A percentile compares a stretch with the other conserved stretches of the same genome.
These are phyloP conservation scores for Holothuria scabra DNA, from an alignment of 53 echinoderm and acorn worm genomes.

Conservation along the genomic window DNA sequence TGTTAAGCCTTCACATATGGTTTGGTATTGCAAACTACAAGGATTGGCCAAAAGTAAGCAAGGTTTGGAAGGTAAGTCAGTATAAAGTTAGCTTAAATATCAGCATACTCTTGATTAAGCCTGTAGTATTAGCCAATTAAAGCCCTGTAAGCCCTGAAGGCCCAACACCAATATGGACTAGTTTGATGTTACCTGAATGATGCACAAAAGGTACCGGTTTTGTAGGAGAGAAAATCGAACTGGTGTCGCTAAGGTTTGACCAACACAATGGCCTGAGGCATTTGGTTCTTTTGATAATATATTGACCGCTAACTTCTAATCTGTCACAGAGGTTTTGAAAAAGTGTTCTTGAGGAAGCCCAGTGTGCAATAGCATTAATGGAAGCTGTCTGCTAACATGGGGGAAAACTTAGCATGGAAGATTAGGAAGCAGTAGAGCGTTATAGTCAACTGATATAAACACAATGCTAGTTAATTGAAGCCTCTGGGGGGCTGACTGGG, in stretches of 20 bases:
- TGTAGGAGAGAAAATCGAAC: conserved; percentile 35
- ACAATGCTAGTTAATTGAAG: conserved; percentile 34
- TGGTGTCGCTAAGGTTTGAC: conserved; percentile 39
- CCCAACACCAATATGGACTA: conserved; percentile 25
- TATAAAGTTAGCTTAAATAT: not conserved
- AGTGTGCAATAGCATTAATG: not conserved
- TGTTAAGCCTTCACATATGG: too few species aligned
- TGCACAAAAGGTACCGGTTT: not conserved
- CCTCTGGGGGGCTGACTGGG: conserved; percentile 14
- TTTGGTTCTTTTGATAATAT: conserved; percentile 28
- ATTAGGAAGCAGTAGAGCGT: conserved; percentile 29
- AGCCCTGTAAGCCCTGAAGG: conserved; percentile 4
- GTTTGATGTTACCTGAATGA: conserved; percentile 1
- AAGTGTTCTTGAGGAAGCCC: not conserved
- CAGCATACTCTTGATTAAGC: not conserved
- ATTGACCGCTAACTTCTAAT: conserved; percentile 25
- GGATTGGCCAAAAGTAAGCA: too few species aligned
- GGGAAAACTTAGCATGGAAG: not conserved
- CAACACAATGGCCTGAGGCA: conserved; percentile 35
- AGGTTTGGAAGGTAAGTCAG: not conserved
- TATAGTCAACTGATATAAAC: not conserved
- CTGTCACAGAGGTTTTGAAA: not conserved
- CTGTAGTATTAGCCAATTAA: not conserved
- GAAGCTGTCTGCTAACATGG: not conserved
- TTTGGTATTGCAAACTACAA: too few species aligned